Conservation (phyloP, 2,888 invertebrate genomes). For the Drosophila histrio region DNA sequence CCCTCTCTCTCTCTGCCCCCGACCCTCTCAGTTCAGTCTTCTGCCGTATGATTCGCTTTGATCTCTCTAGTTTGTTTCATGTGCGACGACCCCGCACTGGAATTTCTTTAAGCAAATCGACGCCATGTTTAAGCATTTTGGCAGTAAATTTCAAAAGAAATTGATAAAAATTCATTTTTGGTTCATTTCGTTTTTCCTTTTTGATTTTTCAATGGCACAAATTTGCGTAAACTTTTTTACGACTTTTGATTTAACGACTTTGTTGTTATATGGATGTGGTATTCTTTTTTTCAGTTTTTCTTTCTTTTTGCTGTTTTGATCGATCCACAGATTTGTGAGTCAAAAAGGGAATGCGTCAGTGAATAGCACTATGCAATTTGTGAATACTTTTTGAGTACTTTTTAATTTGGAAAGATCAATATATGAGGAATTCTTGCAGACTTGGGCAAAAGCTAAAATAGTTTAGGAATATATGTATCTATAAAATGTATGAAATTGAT, state of each 20-base stretch:
- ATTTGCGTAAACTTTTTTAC: constrained; percentile 71
- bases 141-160: constrained; percentile 80
- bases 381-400: constrained; percentile 41
- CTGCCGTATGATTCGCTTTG: constrained; percentile 57
- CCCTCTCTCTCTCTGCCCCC: not conserved
- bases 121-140: constrained; percentile 81
- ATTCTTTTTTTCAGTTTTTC: constrained; percentile 9
- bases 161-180: constrained; percentile 64
- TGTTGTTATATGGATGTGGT: constrained; percentile 52
- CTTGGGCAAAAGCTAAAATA: not conserved
- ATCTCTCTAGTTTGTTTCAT: constrained; percentile 70
- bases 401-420: not conserved
- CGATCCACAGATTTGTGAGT: constrained; percentile 22
- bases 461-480: not conserved
- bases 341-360: constrained; percentile 46
- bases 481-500: not conserved
- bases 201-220: constrained; percentile 52
- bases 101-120: constrained; percentile 82
- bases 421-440: not conserved
- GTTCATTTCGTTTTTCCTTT: constrained; percentile 21
- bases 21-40: not conserved
- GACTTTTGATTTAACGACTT: constrained; percentile 67
- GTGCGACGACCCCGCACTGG: constrained; percentile 58
- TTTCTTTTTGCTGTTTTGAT: not conserved
- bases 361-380: constrained; percentile 25